Conservation (phyloP, 2,113 vertebrate genomes). For the Dipodomys ordii region DNA sequence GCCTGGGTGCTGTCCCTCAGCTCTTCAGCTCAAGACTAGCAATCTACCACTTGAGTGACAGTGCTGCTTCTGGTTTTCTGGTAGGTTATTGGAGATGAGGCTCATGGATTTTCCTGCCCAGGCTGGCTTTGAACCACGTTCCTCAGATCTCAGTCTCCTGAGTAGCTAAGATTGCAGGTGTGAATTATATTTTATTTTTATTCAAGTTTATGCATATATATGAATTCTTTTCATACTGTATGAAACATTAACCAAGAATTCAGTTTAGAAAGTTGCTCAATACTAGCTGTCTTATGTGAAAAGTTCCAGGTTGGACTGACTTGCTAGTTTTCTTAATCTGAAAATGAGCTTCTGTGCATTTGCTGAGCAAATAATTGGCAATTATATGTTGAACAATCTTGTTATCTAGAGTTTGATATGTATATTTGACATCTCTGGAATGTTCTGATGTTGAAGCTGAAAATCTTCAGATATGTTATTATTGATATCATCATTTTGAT, state of each 20-base stretch:
- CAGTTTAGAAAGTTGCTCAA: background rate
- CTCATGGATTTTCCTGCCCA: too few species aligned
- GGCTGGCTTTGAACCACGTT: too few species aligned
- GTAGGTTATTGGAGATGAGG: too few species aligned
- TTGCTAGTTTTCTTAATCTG: conserved; percentile 1
- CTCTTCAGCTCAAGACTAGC: too few species aligned
- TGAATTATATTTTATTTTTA: background rate
- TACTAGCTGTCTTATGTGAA: background rate
- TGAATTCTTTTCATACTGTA: background rate
- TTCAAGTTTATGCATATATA: background rate
- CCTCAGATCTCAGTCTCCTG: too few species aligned
- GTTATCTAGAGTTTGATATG: background rate
- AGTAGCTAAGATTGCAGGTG: too few species aligned
- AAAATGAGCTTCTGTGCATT: conserved; percentile 30
- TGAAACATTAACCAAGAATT: background rate
- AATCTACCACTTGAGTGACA: too few species aligned
- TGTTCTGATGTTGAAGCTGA: conserved; percentile 26
- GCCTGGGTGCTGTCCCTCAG: too few species aligned
- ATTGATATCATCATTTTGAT: background rate
- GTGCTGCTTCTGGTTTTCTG: too few species aligned
- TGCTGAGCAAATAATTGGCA: conserved; percentile 10
- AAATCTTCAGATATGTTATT: background rate
- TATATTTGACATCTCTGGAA: conserved; percentile 31
- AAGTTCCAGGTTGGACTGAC: background rate
- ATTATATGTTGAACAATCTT: conserved; percentile 2